Evolutionary conservation across 2,888 invertebrate species (phyloP).

Genomic region (Adelognathus sp.): DNA sequence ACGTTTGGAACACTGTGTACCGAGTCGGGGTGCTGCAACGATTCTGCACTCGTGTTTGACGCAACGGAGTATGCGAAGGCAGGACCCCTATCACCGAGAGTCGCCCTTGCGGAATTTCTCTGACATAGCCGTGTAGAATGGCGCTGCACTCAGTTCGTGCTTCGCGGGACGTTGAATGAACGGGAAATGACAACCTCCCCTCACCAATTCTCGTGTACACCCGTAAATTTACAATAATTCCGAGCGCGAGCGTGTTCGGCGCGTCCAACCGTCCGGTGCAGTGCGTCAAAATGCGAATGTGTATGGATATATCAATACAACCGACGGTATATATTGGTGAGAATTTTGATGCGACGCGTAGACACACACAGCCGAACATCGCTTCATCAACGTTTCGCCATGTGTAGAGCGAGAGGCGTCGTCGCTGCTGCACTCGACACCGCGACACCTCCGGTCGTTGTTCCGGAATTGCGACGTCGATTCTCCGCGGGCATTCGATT

Average conservation of each 20-base stretch:
- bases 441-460: slow-evolving; percentile 15
- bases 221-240: slow-evolving; percentile 76
- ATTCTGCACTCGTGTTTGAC: not conserved
- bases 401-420: not conserved
- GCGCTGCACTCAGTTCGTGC: slow-evolving; percentile 11
- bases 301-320: not conserved
- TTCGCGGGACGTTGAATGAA: slow-evolving; percentile 65
- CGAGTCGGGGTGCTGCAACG: not conserved
- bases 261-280: slow-evolving; percentile 54
- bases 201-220: slow-evolving; percentile 12
- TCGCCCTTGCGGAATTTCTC: not conserved
- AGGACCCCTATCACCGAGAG: not conserved
- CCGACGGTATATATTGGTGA: not conserved
- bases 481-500: slow-evolving; percentile 10
- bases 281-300: not conserved
- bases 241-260: slow-evolving; percentile 37
- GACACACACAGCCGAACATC: not conserved
- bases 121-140: not conserved
- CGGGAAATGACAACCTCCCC: slow-evolving; percentile 70
- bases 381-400: not conserved
- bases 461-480: slow-evolving; percentile 22
- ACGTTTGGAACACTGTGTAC: not conserved
- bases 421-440: not conserved
- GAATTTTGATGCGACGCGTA: slow-evolving; percentile 2
- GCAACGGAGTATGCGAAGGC: not conserved